phyloP scores from a whole-genome alignment of 2,113 vertebrate genomes.

The Lepidothrix coronata region DNA sequence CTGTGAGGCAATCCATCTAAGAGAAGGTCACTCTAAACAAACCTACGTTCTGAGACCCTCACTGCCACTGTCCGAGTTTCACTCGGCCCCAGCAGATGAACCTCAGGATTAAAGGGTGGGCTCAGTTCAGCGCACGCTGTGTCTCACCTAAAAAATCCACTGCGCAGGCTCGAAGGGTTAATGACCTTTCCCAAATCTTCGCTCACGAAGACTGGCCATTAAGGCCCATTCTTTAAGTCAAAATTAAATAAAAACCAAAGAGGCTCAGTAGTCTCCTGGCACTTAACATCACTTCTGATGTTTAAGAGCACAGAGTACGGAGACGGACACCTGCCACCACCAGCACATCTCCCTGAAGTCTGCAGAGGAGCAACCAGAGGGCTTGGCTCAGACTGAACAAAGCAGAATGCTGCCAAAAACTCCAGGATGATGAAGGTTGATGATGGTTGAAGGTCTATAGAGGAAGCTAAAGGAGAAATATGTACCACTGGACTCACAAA shows the following conservation, averaged over 20 bases:
- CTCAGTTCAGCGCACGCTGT: too few species aligned
- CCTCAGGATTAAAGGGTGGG: too few species aligned
- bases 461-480: neutral
- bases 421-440: neutral
- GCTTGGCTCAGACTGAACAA: neutral
- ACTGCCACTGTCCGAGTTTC: too few species aligned
- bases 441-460: neutral
- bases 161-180: too few species aligned
- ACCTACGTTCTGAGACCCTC: too few species aligned
- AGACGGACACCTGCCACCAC: neutral
- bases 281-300: neutral
- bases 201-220: too few species aligned
- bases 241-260: neutral
- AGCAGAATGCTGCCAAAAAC: neutral
- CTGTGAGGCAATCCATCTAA: too few species aligned
- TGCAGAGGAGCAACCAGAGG: neutral
- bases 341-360: neutral
- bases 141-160: too few species aligned
- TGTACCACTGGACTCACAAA: accelerated
- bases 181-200: too few species aligned
- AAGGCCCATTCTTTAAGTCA: neutral
- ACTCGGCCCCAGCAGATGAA: too few species aligned
- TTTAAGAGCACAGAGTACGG: accelerated
- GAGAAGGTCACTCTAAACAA: too few species aligned
- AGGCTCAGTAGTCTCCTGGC: accelerated